Percentiles rank a stretch among this genome's conserved stretches.
These are phyloP conservation scores for Oplegnathus fasciatus DNA, from an alignment of 2,113 vertebrate species.

Conservation along the genomic window DNA sequence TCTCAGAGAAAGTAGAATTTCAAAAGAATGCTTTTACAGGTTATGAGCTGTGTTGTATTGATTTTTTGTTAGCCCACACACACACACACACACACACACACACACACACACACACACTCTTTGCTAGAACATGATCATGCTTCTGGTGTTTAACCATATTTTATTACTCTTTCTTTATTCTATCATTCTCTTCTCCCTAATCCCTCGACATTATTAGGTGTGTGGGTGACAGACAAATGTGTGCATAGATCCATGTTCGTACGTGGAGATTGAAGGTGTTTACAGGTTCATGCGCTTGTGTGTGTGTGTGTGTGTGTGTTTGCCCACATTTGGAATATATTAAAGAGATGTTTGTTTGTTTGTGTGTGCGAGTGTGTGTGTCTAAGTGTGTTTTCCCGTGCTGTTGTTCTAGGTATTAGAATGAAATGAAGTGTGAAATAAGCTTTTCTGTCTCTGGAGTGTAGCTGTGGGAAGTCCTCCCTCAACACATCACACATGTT, in stretches of 20 bases:
- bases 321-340: slow-evolving; percentile 44
- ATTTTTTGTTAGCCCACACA: slow-evolving; percentile 21
- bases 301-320: slow-evolving; percentile 52
- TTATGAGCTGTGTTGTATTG: slow-evolving; percentile 22
- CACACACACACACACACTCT: not conserved
- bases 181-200: not conserved
- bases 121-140: not conserved
- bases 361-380: not conserved
- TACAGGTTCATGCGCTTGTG: slow-evolving; percentile 1
- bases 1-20: slow-evolving; percentile 22
- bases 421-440: slow-evolving; percentile 88
- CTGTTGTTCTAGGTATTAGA: slow-evolving; percentile 82
- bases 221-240: slow-evolving; percentile 25
- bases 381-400: slow-evolving; percentile 40
- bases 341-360: slow-evolving; percentile 44
- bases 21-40: slow-evolving; percentile 25
- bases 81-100: not conserved
- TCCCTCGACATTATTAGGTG: not conserved
- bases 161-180: not conserved
- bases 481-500: slow-evolving; percentile 68
- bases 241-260: slow-evolving; percentile 14
- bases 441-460: slow-evolving; percentile 83
- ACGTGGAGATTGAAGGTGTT: slow-evolving; percentile 2
- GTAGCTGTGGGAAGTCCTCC: slow-evolving; percentile 76
- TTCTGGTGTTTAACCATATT: slow-evolving; percentile 2